These are phyloP conservation scores for Turnix velox DNA, from an alignment of 2,113 vertebrate species.

Conservation along the genomic window DNA sequence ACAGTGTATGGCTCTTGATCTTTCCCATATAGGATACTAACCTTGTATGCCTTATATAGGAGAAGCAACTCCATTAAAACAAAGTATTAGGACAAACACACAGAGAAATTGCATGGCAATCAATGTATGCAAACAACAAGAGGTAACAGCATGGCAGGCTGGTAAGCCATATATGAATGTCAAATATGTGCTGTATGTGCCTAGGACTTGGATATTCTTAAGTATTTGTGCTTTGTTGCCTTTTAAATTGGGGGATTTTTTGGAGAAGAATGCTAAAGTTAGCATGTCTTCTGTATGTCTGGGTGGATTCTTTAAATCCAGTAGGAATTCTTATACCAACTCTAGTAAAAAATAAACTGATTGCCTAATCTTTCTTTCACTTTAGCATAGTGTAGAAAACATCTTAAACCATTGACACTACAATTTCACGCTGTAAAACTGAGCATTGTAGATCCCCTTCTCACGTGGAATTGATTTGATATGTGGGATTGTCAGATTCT, in stretches of 20 bases:
- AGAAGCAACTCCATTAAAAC: not conserved
- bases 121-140: not conserved
- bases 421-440: slow-evolving; percentile 23
- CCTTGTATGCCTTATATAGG: not conserved
- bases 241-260: not conserved
- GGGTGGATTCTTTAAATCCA: not conserved
- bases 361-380: not conserved
- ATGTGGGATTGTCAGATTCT: slow-evolving; percentile 52
- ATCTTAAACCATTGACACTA: slow-evolving; percentile 33
- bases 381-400: not conserved
- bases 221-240: not conserved
- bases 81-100: not conserved
- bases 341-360: not conserved
- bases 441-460: slow-evolving; percentile 1
- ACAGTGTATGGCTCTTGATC: not conserved
- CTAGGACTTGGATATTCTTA: not conserved
- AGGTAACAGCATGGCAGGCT: not conserved
- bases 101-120: not conserved
- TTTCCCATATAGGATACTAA: not conserved
- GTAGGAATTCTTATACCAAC: not conserved
- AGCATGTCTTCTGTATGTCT: not conserved
- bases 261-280: not conserved
- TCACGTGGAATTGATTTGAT: slow-evolving; percentile 45
- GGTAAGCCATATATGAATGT: not conserved
- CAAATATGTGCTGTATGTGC: not conserved